Base-by-base conservation (phyloP, 2,113 vertebrate genomes). In the Coptodon bakossiorum region DNA sequence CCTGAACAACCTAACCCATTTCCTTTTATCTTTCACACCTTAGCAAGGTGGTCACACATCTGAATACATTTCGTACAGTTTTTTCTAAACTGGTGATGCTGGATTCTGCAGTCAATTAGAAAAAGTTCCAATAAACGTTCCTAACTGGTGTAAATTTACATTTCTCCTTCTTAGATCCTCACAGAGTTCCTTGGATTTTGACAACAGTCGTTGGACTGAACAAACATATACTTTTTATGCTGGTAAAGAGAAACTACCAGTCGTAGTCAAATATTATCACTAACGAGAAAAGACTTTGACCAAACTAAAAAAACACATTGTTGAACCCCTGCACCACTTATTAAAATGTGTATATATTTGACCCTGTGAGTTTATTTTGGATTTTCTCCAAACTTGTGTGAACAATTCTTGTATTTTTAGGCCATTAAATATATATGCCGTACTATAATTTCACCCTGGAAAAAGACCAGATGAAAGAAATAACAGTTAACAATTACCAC, bases 71-170 rank as follows among this genome's bases (percentile, higher is more conserved):
- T 38, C 5, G 4, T 14, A 66, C 6, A 68, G 7, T 68, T 68
- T 36, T 66, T 66, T 63, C 59, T 40, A 22, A 68, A 68, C 34
- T 40, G 63, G 19, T 22, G 19, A 68, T 40, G 6, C 34, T 68
- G 34, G 63, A 71, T 24, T 71, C 36, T 71, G 36, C 36, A 66
- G 61, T 66, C 34, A 24, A 40, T 71, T 43, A 43, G 66, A 16
- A 71, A 43, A 24, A 5, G 36, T 40, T 71, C n/a, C 63, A 71
- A 6, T 0, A 43, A 40, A 16, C 7, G 0, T 16, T 71, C 1
- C 7, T 8, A 71, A 24, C 38, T 24, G 22, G 7, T 71, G n/a
- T 71, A 71, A 71, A 71, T 16, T 5, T 24, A 40, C 4, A 71
- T 24, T 16, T 71, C n/a, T 5, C 9, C 24, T 71, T 71, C 36